phyloP scores from a whole-genome alignment of 2,113 vertebrate genomes.

The Trachemys scripta region DNA sequence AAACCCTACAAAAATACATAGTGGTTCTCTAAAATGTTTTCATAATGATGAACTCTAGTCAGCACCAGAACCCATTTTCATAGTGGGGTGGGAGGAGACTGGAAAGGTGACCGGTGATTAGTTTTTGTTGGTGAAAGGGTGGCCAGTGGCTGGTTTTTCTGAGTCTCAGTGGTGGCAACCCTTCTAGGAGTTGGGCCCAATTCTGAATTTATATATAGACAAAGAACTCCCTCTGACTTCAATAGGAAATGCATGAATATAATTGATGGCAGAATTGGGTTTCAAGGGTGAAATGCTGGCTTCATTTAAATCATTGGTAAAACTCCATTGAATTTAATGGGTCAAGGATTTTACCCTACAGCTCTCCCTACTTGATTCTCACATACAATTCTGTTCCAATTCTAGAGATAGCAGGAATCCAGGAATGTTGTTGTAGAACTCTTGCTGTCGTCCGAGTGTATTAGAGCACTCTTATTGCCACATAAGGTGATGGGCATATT shows the following conservation, averaged over 20 bases:
- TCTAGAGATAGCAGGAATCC: neutral
- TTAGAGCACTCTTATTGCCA: neutral
- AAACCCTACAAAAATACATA: too few species aligned
- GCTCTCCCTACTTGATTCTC: neutral
- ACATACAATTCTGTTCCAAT: neutral
- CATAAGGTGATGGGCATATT: neutral
- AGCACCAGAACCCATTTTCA: too few species aligned
- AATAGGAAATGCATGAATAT: neutral
- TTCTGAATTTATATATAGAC: neutral
- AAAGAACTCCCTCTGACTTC: neutral
- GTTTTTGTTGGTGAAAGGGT: too few species aligned
- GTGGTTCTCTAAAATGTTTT: neutral
- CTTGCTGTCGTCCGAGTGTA: neutral
- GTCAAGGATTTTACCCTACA: neutral
- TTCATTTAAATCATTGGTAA: neutral
- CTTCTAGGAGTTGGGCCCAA: neutral
- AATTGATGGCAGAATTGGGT: neutral
- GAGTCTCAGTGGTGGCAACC: too few species aligned
- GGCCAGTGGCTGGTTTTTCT: too few species aligned
- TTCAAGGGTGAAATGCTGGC: rapidly evolving
- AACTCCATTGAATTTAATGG: neutral
- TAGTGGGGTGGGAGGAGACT: too few species aligned
- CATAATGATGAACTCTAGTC: too few species aligned
- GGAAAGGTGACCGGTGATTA: too few species aligned
- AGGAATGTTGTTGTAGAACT: neutral